phyloP scores from a whole-genome alignment of 2,888 invertebrate species.

The Alcis repandata region DNA sequence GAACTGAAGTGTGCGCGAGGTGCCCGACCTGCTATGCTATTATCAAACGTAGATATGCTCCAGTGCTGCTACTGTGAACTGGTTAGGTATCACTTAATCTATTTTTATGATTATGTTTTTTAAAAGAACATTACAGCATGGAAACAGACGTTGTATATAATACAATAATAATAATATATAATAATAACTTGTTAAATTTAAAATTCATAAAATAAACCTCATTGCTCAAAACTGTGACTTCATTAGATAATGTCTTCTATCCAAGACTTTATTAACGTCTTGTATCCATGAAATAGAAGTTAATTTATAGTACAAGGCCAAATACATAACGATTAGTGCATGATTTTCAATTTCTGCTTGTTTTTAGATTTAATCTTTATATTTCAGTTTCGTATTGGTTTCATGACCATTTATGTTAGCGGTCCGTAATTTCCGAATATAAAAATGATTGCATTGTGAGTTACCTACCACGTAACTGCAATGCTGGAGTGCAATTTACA shows the following conservation, averaged over 20 bases:
- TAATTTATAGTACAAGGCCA: no score
- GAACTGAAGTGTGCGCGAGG: slow-evolving; percentile 65
- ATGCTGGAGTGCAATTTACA: slow-evolving; percentile 68
- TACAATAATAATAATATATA: no score
- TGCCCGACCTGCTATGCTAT: slow-evolving; percentile 37
- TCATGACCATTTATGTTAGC: slow-evolving; percentile 39
- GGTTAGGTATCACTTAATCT: slow-evolving; percentile 6
- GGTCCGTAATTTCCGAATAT: slow-evolving; percentile 58
- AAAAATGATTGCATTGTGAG: slow-evolving; percentile 61
- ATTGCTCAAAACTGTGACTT: no score
- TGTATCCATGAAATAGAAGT: no score
- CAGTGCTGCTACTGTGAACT: slow-evolving; percentile 28
- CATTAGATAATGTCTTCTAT: no score
- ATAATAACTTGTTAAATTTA: no score
- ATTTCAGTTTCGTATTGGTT: slow-evolving; percentile 22
- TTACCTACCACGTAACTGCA: slow-evolving; percentile 59
- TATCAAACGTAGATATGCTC: slow-evolving; percentile 42
- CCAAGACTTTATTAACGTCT: no score
- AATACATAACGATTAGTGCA: no score
- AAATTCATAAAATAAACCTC: no score
- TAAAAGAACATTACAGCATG: no score
- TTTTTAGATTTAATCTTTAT: slow-evolving; percentile 19
- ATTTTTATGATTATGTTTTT: slow-evolving; percentile 23
- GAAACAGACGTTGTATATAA: no score
- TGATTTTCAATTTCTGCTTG: slow-evolving; percentile 1